Conservation (phyloP, 2,888 invertebrate genomes). For the Trichogramma evanescens region DNA sequence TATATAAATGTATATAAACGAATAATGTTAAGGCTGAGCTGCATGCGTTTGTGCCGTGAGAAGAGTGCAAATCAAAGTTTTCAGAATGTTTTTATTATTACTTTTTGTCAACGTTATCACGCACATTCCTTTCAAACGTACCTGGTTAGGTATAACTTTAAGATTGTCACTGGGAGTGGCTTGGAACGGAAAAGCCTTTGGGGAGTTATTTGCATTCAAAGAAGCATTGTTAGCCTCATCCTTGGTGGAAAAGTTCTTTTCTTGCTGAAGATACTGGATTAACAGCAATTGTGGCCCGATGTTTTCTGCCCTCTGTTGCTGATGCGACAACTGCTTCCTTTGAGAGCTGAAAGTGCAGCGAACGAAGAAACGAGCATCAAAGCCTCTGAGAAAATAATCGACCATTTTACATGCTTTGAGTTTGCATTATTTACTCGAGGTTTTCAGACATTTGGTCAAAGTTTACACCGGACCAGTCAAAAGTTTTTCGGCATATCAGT, state of each 20-base stretch:
- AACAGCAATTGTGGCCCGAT: constrained; percentile 24
- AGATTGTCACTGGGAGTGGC: constrained; percentile 63
- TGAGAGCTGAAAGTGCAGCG: background rate
- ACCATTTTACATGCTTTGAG: background rate
- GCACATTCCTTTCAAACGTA: constrained; percentile 31
- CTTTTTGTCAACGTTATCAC: too few relatives aligned
- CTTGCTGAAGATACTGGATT: constrained; percentile 31
- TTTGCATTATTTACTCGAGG: constrained; percentile 24
- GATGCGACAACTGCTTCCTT: background rate
- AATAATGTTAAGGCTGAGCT: too few relatives aligned
- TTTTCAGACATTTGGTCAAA: constrained; percentile 32
- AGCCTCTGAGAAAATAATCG: background rate
- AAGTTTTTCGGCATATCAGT: constrained; percentile 1
- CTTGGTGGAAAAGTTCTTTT: constrained; percentile 22
- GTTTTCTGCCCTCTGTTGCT: background rate
- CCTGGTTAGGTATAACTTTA: constrained; percentile 64
- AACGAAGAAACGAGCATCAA: background rate
- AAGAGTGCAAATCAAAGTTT: too few relatives aligned
- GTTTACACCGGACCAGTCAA: background rate
- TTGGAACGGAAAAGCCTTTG: constrained; percentile 57
- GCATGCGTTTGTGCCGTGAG: too few relatives aligned
- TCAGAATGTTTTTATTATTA: too few relatives aligned
- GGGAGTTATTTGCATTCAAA: constrained; percentile 26
- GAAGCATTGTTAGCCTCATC: constrained; percentile 23
- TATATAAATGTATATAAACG: too few relatives aligned